Base-by-base conservation (phyloP, 2,888 invertebrate genomes). In the Tenthredo livida region DNA sequence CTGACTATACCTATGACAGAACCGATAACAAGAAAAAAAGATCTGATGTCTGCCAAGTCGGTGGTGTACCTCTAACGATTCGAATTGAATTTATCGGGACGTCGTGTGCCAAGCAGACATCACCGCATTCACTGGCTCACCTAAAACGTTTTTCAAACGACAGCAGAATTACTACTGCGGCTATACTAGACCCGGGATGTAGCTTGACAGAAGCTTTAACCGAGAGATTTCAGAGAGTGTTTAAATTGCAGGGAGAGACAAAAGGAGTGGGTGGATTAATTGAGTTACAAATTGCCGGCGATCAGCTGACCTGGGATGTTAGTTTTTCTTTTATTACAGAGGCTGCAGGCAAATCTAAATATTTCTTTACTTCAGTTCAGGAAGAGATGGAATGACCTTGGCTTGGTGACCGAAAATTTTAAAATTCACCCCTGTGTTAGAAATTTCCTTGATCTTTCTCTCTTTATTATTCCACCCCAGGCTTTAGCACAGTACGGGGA, bases 81-180 rank as follows among this genome's bases (percentile, higher is more conserved):
- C 78, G 87, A 89, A 89, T 88, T 86, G 87, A 88, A 90, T 89
- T 89, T 88, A 87, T 88, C 84, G 86, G 33, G 43, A 73, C 43
- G 43, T 73, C 43, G 72, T 73, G 40, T 73, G 72, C 43, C 72
- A 73, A 21, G 10, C 72, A 43, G 40, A 73, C 40, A 73, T 73
- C 72, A 43, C 72, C 72, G 50, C 50, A 54, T 77, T 54, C 33
- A 25, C 25, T 21, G 9, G 17, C 17, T 50, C 15, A 25, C 21
- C 77, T 12, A 50, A 54, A 29, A 77, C 47, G 77, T 54, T 77
- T 54, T 77, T 40, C 77, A 40, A 77, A 54, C 77, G 33, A n/a
- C 54, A 47, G 77, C 50, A 77, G 54, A 77, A 77, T 77, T 54
- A 77, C 50, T 77, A 50, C 29, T 77, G 54, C 77, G 33, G 50